Base-by-base conservation (phyloP, 2,888 invertebrate genomes). In the Stenotaenia linearis region DNA sequence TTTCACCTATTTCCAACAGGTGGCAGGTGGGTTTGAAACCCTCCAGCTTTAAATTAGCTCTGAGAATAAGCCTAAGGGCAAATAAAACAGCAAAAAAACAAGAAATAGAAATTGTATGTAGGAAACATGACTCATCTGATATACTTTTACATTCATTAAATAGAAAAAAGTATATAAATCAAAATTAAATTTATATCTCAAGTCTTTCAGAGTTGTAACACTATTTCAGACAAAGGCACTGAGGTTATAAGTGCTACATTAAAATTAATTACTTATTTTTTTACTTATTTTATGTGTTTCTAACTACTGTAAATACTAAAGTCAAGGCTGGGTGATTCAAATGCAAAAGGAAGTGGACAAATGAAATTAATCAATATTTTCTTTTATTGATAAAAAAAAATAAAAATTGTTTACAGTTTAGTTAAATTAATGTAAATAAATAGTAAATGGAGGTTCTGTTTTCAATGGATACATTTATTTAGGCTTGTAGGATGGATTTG, bases 261-360 rank as follows among this genome's bases (percentile, higher is more conserved):
- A n/a, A 50, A 50, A 18, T 50, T 50, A 50, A 50, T 50, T n/a
- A 18, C 18, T 50, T 50, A 18, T 50, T n/a, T 50, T 50, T 50
- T 50, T n/a, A 15, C 50, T 50, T 50, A 50, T n/a, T 50, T 50
- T 50, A 18, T 50, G 50, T 50, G 50, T 50, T 50, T 18, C 50
- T 50, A 50, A 50, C n/a, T 50, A n/a, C 45, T 45, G 45, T 45
- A 45, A 45, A 45, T 37, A 50, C 45, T 80, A 40, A 69, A 74
- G 74, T 50, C 77, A 78, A 50, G 81, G 78, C 75, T 80, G 69
- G 50, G 79, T 78, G 78, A 81, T 77, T 80, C 75, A 78, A 74
- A 75, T 56, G 77, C 79, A 75, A 79, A 75, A 56, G 75, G 76
- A 78, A 74, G 32, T 37, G 76, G 80, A 61, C 45, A 76, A 76